Percentiles rank a stretch among this genome's conserved stretches.
These are phyloP conservation scores for Phylloscopus collybita DNA, from an alignment of 2,797 vertebrate species.

Conservation along the genomic window DNA sequence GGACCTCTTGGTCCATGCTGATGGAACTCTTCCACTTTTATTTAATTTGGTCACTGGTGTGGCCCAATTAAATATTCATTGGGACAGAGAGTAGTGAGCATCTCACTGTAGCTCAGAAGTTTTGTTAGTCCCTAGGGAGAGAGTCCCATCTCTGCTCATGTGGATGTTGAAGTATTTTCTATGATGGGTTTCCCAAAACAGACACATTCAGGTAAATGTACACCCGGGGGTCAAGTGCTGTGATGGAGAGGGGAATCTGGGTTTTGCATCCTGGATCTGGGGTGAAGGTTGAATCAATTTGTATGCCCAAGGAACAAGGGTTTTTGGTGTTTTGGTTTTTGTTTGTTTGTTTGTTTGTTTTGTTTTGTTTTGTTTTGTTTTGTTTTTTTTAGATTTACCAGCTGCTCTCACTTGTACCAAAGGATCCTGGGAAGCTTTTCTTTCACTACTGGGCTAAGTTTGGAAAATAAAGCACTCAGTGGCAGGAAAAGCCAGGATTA, in stretches of 20 bases:
- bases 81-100: neutral
- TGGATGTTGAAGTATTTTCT: neutral
- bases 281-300: neutral
- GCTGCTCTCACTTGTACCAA: neutral
- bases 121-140: neutral
- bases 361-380: rapidly evolving
- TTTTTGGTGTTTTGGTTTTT: too few relatives aligned
- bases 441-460: neutral
- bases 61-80: neutral
- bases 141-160: neutral
- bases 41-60: too few relatives aligned
- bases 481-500: neutral
- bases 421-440: neutral
- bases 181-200: neutral
- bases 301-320: neutral
- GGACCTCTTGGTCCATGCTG: neutral
- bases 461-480: neutral
- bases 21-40: neutral
- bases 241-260: neutral
- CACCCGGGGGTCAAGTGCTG: neutral
- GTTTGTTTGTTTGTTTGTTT: rapidly evolving
- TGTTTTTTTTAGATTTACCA: neutral
- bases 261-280: neutral
- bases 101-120: neutral
- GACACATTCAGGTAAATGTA: rapidly evolving